A percentile compares a stretch with the other conserved stretches of the same genome.
These are phyloP conservation scores for Macrobrachium nipponense DNA, from an alignment of 1,140 invertebrate species.

Conservation along the genomic window DNA sequence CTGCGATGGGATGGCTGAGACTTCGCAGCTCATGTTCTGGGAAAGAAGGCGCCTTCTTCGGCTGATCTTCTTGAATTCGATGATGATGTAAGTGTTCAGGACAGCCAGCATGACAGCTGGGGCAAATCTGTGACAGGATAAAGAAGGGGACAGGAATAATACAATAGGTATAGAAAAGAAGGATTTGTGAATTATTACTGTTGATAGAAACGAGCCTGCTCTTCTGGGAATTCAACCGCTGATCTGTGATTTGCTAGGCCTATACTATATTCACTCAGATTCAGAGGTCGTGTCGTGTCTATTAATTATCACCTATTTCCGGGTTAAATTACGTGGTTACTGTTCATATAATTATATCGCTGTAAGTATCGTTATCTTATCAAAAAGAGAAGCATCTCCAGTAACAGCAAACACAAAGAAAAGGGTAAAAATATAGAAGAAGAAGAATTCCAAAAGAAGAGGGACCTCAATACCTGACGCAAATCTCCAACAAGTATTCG, in stretches of 20 bases:
- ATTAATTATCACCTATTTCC: too few species aligned
- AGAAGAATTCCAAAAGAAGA: background rate
- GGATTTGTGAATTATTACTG: too few species aligned
- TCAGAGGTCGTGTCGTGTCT: too few species aligned
- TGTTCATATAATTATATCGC: too few species aligned
- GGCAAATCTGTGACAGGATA: slow-evolving; percentile 61
- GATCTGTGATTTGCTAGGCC: too few species aligned
- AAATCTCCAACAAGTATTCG: slow-evolving; percentile 58
- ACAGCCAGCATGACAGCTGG: slow-evolving; percentile 55
- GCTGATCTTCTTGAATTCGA: slow-evolving; percentile 62
- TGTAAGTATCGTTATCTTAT: too few species aligned
- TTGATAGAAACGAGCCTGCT: too few species aligned
- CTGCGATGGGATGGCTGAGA: slow-evolving; percentile 55
- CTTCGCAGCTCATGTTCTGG: slow-evolving; percentile 57
- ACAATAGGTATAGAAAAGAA: background rate
- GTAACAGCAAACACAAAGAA: background rate
- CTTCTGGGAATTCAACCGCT: too few species aligned
- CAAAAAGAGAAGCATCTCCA: background rate
- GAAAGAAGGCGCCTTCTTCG: slow-evolving; percentile 41
- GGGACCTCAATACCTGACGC: slow-evolving; percentile 36
- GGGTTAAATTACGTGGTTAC: too few species aligned
- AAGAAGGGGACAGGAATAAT: background rate
- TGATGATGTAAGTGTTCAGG: slow-evolving; percentile 60
- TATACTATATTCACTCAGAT: too few species aligned
- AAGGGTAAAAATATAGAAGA: background rate